A percentile compares a stretch with the other conserved stretches of the same genome.
These are phyloP conservation scores for Psittacula echo DNA, from an alignment of 2,797 vertebrate species.

Conservation along the genomic window DNA sequence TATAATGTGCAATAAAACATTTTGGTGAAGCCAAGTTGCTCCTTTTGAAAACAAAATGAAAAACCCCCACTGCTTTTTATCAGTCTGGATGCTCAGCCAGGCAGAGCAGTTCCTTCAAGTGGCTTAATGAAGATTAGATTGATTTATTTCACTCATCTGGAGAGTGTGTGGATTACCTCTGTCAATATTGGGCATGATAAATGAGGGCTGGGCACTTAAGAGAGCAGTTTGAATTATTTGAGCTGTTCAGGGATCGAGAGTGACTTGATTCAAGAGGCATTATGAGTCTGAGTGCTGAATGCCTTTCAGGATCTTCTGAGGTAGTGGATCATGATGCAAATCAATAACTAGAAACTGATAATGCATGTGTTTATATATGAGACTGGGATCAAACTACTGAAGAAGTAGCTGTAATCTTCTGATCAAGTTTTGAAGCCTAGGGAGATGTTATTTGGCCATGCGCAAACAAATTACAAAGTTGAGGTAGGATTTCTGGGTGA, in stretches of 20 bases:
- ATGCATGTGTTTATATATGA: accelerated
- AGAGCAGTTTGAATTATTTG: slow-evolving; percentile 23
- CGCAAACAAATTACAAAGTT: not conserved
- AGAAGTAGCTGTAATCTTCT: not conserved
- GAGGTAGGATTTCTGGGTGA: not conserved
- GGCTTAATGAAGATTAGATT: slow-evolving; percentile 47
- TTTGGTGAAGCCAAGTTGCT: not conserved
- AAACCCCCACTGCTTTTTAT: not conserved
- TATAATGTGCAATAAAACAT: not conserved
- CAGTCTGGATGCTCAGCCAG: not conserved
- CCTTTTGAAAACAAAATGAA: not conserved
- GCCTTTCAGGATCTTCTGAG: not conserved
- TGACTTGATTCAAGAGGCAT: not conserved
- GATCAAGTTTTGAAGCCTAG: not conserved
- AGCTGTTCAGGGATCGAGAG: not conserved
- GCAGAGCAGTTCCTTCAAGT: slow-evolving; percentile 29
- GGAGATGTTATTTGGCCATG: not conserved
- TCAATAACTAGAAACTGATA: not conserved
- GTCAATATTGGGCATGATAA: slow-evolving; percentile 49
- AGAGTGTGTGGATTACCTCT: slow-evolving; percentile 42
- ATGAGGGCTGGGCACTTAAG: slow-evolving; percentile 38
- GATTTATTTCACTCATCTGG: slow-evolving; percentile 55
- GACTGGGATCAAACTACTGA: not conserved
- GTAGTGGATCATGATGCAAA: not conserved
- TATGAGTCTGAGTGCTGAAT: not conserved